Evolutionary conservation across 2,797 vertebrate species (phyloP).

Genomic region (Lindbergichthys nudifrons): DNA sequence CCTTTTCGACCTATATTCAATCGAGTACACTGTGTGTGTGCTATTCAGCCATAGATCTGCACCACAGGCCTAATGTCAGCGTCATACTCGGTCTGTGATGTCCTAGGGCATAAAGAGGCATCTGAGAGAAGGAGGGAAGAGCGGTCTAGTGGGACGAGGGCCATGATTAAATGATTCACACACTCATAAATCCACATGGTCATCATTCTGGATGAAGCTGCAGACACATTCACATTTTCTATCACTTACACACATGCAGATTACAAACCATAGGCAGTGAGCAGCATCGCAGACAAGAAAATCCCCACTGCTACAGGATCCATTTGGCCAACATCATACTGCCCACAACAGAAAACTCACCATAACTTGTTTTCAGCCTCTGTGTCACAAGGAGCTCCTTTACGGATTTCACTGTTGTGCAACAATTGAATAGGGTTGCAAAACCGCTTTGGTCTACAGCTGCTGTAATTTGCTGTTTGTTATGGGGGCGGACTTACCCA

Average conservation of each 20-base stretch:
- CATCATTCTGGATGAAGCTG: constrained; percentile 31
- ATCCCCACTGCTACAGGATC: neutral
- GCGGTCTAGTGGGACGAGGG: constrained; percentile 28
- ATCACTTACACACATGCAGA: constrained; percentile 21
- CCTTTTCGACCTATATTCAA: no score
- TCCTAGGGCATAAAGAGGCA: constrained; percentile 33
- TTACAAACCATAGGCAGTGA: constrained; percentile 19
- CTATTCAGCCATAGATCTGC: constrained; percentile 34
- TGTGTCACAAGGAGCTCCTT: neutral
- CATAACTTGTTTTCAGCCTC: constrained; percentile 17
- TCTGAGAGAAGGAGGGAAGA: constrained; percentile 32
- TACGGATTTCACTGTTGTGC: neutral
- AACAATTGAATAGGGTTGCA: constrained; percentile 13
- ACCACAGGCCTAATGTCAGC: constrained; percentile 25
- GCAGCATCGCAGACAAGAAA: neutral
- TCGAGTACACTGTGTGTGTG: neutral
- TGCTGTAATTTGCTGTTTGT: neutral
- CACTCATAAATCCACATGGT: constrained; percentile 43
- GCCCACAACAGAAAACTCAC: constrained; percentile 2
- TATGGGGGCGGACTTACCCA: constrained; percentile 1
- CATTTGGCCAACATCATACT: constrained; percentile 14
- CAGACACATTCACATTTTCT: constrained; percentile 37
- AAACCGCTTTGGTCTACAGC: neutral
- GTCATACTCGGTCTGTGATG: constrained; percentile 35
- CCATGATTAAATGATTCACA: constrained; percentile 57